phyloP scores from a whole-genome alignment of 2,113 vertebrate species.

The Coracopsis vasa region DNA sequence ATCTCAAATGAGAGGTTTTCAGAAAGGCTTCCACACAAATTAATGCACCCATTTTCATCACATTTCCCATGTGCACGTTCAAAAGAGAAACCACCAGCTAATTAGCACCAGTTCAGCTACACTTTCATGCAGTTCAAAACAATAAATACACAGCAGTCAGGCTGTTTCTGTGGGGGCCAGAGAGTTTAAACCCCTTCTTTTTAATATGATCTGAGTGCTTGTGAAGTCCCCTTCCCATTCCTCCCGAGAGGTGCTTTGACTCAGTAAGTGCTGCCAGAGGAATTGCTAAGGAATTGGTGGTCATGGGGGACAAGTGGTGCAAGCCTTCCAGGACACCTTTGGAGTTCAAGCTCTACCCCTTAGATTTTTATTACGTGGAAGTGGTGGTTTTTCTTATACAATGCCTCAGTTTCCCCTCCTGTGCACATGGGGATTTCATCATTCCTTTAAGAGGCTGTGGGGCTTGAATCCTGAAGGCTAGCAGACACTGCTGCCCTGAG shows the following conservation, averaged over 20 bases:
- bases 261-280: neutral
- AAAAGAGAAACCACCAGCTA: neutral
- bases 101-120: neutral
- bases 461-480: neutral
- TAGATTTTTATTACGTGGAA: neutral
- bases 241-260: rapidly evolving
- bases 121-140: rapidly evolving
- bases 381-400: neutral
- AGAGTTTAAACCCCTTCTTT: neutral
- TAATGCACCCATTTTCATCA: neutral
- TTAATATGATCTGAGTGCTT: neutral
- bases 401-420: neutral
- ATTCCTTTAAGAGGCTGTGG: neutral
- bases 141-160: neutral
- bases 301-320: neutral
- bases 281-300: rapidly evolving
- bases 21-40: neutral
- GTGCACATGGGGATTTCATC: neutral
- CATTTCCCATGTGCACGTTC: neutral
- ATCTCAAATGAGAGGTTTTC: neutral
- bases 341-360: neutral
- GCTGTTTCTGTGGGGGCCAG: neutral
- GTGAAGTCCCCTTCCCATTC: neutral
- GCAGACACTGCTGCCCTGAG: neutral
- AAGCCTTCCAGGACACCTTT: neutral